phyloP scores from a whole-genome alignment of 2,797 vertebrate genomes.

The Hippopotamyrus pictus region DNA sequence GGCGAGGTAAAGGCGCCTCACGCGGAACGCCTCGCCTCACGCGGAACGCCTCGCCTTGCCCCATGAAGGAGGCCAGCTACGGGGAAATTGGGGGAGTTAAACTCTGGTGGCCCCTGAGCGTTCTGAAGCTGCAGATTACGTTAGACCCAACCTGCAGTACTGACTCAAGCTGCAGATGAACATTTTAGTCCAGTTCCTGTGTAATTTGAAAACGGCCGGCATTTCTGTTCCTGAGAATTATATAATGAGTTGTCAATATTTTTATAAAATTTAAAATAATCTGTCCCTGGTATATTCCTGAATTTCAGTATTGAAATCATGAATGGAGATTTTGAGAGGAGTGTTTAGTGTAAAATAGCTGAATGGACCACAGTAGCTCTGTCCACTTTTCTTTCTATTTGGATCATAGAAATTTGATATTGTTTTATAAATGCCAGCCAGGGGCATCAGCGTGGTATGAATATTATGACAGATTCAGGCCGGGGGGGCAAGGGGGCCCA shows the following conservation, averaged over 20 bases:
- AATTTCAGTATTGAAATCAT: background rate
- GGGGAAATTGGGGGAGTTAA: background rate
- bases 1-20: background rate
- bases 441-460: background rate
- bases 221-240: background rate
- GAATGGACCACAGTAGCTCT: background rate
- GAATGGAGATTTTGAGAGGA: background rate
- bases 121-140: background rate
- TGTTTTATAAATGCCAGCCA: background rate
- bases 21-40: no score
- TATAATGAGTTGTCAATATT: background rate
- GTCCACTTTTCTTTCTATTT: background rate
- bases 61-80: background rate
- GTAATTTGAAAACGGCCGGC: background rate
- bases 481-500: background rate
- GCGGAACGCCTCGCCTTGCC: background rate
- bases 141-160: background rate
- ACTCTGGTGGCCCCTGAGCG: background rate
- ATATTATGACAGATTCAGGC: background rate
- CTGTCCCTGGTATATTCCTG: background rate
- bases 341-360: background rate
- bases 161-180: background rate
- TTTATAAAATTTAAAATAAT: background rate
- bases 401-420: background rate
- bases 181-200: background rate